phyloP scores from a whole-genome alignment of 2,113 vertebrate genomes.

The Pomatostomus ruficeps region DNA sequence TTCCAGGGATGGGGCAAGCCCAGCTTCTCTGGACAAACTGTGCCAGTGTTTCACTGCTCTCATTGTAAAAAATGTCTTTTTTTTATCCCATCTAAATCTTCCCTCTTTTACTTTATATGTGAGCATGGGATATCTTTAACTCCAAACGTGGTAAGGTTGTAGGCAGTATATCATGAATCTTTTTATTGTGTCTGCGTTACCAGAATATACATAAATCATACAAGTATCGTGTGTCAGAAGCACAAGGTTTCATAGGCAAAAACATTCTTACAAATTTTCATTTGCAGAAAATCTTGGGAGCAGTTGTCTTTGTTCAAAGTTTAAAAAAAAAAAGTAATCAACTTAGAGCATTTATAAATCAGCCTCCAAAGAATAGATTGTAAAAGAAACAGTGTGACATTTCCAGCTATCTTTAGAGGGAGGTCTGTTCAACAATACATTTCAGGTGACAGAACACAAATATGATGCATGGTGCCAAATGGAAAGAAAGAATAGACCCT shows the following conservation, averaged over 20 bases:
- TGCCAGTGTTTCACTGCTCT: not conserved
- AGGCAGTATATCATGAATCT: not conserved
- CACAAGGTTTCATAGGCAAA: not conserved
- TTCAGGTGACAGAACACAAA: slow-evolving; percentile 66
- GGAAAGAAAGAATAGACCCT: slow-evolving; percentile 12
- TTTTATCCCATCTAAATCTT: not conserved
- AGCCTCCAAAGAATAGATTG: not conserved
- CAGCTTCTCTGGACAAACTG: not conserved
- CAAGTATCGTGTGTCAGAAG: not conserved
- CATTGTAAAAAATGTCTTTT: not conserved
- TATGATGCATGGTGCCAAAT: slow-evolving; percentile 37
- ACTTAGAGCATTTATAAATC: not conserved
- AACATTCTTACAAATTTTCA: not conserved
- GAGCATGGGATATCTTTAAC: not conserved
- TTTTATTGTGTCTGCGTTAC: not conserved
- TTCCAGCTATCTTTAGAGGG: not conserved
- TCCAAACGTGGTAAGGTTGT: not conserved
- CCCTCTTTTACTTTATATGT: not conserved
- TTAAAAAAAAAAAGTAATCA: not conserved
- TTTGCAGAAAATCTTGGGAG: not conserved
- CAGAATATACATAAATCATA: not conserved
- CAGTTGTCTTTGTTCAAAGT: not conserved
- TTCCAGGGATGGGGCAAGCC: not conserved
- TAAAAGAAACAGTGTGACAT: not conserved
- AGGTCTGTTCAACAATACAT: not conserved